Evolutionary conservation across 2,797 vertebrate genomes (phyloP), one percentile per base, ranked within the genome.

Genomic region (Coilia nasus): DNA sequence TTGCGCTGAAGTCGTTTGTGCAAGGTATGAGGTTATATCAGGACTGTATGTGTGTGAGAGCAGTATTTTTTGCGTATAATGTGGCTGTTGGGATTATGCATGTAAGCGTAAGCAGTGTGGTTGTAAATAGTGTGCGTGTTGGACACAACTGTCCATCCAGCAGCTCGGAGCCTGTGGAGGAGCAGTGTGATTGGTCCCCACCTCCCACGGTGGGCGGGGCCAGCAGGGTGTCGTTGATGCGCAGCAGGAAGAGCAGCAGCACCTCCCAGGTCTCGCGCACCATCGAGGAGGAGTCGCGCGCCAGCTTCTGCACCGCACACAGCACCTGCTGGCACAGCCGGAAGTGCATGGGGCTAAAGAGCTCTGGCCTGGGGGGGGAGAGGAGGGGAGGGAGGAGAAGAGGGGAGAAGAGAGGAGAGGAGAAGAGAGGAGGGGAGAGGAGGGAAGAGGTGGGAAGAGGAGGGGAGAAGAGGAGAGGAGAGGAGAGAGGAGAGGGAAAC

Each of bases 181-280:
- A 9, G 35, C 31, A 7, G 35, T 2, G 67, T 75, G 31, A 5
- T 28, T 35, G 1, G 0, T 44, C 93, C 91, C 80, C 88, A 97
- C 97, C 97, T 96, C 95, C 95, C 54, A 96, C 94, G 84, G 96
- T 97, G 89, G 97, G 96, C 25, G 96, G 96, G 41, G 96, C 96
- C 85, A 98, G 93, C 71, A 98, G 94, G 31, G 94, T 94, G 89
- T 97, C 97, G 89, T 98, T 98, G 93, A 99, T 97, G 90, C 96
- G 96, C 57, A 99, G 96, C 89, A 99, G 94, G 93, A 99, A 99
- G 78, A 97, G 94, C 2, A 99, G 92, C 89, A 99, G 95, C 85
- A 96, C 96, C 90, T 98, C 97, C 97, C 97, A 98, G 56, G 97
- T 99, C 92, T 99, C 97, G 93, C 96, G 95, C 86, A 94, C 96